Percentiles rank a stretch among this genome's conserved stretches.
Conservation (phyloP, 1,140 invertebrate species). For the Habropoda laboriosa region DNA sequence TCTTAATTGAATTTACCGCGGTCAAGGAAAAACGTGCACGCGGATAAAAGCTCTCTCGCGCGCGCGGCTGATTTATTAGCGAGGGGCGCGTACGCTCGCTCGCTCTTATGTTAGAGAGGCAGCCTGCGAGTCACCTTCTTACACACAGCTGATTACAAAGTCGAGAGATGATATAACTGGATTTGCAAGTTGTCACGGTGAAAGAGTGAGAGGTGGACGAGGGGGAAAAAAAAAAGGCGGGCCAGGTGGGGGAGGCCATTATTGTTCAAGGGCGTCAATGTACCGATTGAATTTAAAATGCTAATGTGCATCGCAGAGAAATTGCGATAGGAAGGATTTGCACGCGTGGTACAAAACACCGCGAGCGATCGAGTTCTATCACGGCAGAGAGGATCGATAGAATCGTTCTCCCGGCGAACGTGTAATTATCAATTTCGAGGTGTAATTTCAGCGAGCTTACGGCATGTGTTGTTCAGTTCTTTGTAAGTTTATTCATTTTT, state of each 20-base stretch:
- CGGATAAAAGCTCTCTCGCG: slow-evolving; percentile 3
- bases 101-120: neutral
- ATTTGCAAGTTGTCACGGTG: slow-evolving; percentile 50
- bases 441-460: neutral
- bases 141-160: slow-evolving; percentile 48
- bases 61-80: slow-evolving; percentile 42
- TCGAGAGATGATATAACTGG: slow-evolving; percentile 64
- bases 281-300: slow-evolving; percentile 68
- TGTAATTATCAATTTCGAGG: neutral
- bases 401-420: neutral
- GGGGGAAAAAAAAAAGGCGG: slow-evolving; percentile 29
- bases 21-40: slow-evolving; percentile 27
- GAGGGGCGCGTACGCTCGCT: neutral
- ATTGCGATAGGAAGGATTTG: slow-evolving; percentile 32
- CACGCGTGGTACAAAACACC: neutral
- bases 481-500: too few species aligned
- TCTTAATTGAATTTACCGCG: slow-evolving; percentile 33
- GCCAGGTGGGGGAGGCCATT: slow-evolving; percentile 50
- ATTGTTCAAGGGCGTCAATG: slow-evolving; percentile 66
- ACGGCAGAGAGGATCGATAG: too few species aligned
- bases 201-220: slow-evolving; percentile 45
- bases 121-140: slow-evolving; percentile 24
- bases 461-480: neutral
- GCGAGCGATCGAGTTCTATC: neutral
- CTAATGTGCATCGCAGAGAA: slow-evolving; percentile 56